A percentile compares a stretch with the other conserved stretches of the same genome.
Evolutionary conservation across 2,113 vertebrate genomes (phyloP).

Genomic region (Diadophis punctatus): DNA sequence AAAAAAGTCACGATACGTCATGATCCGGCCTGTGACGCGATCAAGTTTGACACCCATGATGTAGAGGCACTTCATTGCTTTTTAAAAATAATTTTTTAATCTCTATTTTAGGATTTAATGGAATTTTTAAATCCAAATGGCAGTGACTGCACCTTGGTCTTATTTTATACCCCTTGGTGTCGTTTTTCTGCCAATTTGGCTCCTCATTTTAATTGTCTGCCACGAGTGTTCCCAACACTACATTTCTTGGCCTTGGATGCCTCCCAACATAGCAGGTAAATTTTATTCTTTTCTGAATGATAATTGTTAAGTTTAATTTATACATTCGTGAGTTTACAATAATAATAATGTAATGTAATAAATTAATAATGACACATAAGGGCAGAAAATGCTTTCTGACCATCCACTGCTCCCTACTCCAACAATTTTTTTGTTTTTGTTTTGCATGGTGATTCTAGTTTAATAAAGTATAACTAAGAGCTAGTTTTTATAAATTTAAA

Average conservation of each 20-base stretch:
- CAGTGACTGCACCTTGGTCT: conserved; percentile 89
- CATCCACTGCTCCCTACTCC: not conserved
- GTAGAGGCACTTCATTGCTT: rapidly evolving
- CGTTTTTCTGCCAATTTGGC: conserved; percentile 91
- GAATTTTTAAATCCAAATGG: conserved; percentile 90
- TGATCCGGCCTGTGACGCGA: no score
- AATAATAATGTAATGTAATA: not conserved
- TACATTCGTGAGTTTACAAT: not conserved
- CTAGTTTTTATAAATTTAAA: not conserved
- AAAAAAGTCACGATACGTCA: no score
- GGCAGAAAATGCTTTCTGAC: not conserved
- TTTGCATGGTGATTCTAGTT: not conserved
- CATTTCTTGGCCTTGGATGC: conserved; percentile 93
- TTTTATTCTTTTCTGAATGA: not conserved
- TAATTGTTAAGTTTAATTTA: not conserved
- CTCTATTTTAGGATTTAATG: conserved; percentile 86
- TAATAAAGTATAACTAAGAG: not conserved
- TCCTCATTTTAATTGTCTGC: conserved; percentile 93
- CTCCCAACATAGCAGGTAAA: conserved; percentile 95
- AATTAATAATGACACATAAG: not conserved
- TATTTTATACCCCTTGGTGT: conserved; percentile 95
- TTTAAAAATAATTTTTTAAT: not conserved
- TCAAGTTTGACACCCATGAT: not conserved
- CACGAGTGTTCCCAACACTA: conserved; percentile 88
- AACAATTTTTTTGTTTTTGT: not conserved